Evolutionary conservation across 1,140 invertebrate species (phyloP).

Genomic region (Lamellibrachia luymesi): DNA sequence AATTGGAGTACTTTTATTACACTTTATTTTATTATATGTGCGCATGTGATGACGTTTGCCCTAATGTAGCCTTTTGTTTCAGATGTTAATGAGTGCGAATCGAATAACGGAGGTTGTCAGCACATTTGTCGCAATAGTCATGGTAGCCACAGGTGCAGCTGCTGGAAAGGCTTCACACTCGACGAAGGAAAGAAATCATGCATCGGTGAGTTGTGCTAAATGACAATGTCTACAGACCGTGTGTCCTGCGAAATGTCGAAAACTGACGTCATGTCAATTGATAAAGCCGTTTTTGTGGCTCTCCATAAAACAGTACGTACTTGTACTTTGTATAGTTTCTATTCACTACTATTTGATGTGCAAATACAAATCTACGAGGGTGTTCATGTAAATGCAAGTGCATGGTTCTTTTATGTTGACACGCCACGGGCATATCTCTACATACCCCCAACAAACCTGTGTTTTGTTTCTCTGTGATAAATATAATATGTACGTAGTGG

Average conservation of each 20-base stretch:
- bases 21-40: background rate
- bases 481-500: no score
- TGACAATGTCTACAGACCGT: background rate
- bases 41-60: background rate
- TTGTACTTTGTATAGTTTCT: no score
- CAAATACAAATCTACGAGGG: no score
- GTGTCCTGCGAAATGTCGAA: background rate
- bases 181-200: background rate
- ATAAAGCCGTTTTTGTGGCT: no score
- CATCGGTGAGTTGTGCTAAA: background rate
- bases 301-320: no score
- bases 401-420: no score
- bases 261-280: no score
- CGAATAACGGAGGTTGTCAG: slow-evolving; percentile 94
- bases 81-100: slow-evolving; percentile 67
- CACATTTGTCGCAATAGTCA: slow-evolving; percentile 85
- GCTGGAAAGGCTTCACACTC: background rate
- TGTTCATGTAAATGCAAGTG: no score
- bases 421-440: no score
- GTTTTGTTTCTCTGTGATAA: no score
- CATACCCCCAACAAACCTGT: no score
- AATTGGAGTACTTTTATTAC: background rate
- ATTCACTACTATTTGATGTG: no score
- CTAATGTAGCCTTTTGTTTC: background rate
- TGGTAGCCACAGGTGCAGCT: background rate